Base-by-base conservation (phyloP, 2,888 invertebrate species). In the Sarcophaga caerulescens region DNA sequence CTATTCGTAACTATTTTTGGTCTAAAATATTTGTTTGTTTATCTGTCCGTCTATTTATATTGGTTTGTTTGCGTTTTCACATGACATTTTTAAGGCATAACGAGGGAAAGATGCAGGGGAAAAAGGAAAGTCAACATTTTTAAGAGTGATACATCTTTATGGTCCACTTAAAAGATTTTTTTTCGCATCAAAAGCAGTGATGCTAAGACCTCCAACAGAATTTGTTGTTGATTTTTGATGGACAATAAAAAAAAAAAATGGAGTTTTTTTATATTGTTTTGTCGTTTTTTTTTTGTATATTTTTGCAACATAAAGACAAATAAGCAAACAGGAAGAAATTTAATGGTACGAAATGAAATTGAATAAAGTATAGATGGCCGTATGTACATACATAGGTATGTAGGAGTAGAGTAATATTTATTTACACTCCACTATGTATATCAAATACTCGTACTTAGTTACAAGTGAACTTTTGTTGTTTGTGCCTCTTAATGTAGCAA, bases 221-320 rank as follows among this genome's bases (percentile, higher is more conserved):
- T 35, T 35, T 35, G 35, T 35, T 35, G 35, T 35, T 8, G 25
- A 25, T 17, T 63, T 63, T 25, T 63, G 63, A 17, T 63, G 63
- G 63, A 63, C 63, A 63, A 14, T 35, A 63, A 63, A 63, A 35
- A 63, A 63, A 63, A 63, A 35, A 63, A 63, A 63, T 63, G 23
- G 5, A 25, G 17, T 25, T 63, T 63, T 63, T 63, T 35, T 35
- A 35, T 35, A 35, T 6, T 6, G 5, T 35, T 35, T 35, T n/a
- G n/a, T 6, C 35, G 2, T 25, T 0, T 0, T 25, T 25, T 25
- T 25, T 25, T 25, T 25, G 25, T 25, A 25, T 25, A 25, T 25
- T 35, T 35, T 35, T 35, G 35, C 35, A 35, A 35, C 35, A 35
- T 35, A 35, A 35, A 35, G 35, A 35, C 35, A 35, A 35, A 35